Conservation (phyloP, 2,888 invertebrate species). For the Athalia rosae region DNA sequence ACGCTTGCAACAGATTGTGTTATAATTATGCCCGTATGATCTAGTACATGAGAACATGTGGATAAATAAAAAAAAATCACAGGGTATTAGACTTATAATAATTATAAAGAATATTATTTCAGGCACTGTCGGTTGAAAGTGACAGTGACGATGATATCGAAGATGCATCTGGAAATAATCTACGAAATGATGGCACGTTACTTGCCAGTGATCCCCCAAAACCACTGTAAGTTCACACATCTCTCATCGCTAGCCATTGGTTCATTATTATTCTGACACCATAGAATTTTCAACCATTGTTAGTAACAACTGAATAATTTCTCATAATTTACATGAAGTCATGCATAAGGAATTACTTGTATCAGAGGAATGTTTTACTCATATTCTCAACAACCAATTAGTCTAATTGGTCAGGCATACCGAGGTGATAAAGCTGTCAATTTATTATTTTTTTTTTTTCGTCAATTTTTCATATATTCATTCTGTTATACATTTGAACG, state of each 20-base stretch:
- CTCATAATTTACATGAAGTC: neutral
- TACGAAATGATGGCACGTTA: conserved; percentile 94
- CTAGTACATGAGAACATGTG: neutral
- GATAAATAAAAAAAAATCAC: neutral
- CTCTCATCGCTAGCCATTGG: conserved; percentile 27
- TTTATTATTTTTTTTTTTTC: neutral
- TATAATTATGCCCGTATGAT: neutral
- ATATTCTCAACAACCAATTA: neutral
- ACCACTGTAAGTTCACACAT: conserved; percentile 86
- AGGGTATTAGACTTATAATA: conserved; percentile 10
- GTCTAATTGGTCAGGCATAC: neutral
- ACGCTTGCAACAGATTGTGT: conserved; percentile 14
- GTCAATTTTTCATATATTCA: neutral
- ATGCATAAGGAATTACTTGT: conserved; percentile 6
- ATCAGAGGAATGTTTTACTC: too few species aligned
- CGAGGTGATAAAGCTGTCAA: neutral
- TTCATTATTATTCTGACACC: conserved; percentile 49
- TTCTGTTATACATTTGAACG: neutral
- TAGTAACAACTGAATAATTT: neutral
- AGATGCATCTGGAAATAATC: conserved; percentile 87
- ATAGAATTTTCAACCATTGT: conserved; percentile 34
- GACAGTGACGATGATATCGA: conserved; percentile 87
- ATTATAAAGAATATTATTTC: conserved; percentile 50
- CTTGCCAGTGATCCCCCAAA: conserved; percentile 97
- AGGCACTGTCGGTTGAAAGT: conserved; percentile 71